Evolutionary conservation across 2,888 invertebrate genomes (phyloP), one percentile per base, ranked within the genome.

Genomic region (Drosophila pseudotalamancana): DNA sequence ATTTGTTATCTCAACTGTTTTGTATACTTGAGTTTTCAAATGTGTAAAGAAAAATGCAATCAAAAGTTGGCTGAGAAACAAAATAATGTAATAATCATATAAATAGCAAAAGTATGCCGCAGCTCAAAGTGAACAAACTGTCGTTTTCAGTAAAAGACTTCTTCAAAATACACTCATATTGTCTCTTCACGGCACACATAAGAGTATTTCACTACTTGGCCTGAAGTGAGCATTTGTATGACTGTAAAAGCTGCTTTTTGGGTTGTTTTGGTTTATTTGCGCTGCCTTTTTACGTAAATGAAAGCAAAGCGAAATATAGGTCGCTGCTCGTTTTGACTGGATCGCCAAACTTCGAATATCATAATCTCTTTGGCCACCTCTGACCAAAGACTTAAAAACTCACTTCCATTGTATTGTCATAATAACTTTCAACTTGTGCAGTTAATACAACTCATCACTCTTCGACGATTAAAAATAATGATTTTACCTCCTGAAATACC

Each of bases 91-190:
- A 61, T 40, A 57, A 27, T 18, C 16, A 46, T 39, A 63, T 42
- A 53, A 62, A 66, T 45, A 70, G 57, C 57, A 49, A 54, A 67
- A 57, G 61, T 73, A 57, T 46, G 55, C 50, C 57, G 21, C 29
- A 27, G 48, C 39, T 35, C 61, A 66, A 56, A 62, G 56, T 45
- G 61, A 49, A 43, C 60, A 34, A 56, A 59, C 59, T 63, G 55
- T 54, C 62, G 40, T 49, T 59, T 57, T 57, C 60, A 72, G 61
- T 65, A 64, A 77, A 77, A 77, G 70, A 75, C 79, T 79, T 83
- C 83, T 84, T 80, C 51, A 66, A 82, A 80, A 84, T 77, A 82
- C 84, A 84, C 82, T 76, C 74, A 72, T 78, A 81, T 86, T 74
- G 79, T 70, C 71, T 77, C 78, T 77, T 81, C 16, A 73, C 72